Percentiles rank a stretch among this genome's conserved stretches.
Conservation (phyloP, 2,888 invertebrate genomes). For the Steinernema carpocapsae region DNA sequence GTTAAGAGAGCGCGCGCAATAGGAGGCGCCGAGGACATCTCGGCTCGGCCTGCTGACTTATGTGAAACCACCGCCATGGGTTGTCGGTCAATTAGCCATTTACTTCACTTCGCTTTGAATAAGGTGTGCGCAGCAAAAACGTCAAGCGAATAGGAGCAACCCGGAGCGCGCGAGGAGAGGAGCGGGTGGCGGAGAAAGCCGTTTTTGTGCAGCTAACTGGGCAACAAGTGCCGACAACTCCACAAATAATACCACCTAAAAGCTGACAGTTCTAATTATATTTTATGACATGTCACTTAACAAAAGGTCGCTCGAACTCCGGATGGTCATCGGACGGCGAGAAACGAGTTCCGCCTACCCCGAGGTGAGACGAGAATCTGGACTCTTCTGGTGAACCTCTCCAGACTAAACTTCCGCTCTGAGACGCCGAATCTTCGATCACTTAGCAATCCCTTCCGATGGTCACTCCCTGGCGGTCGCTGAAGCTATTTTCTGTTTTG, state of each 20-base stretch:
- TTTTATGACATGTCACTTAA: conserved; percentile 25
- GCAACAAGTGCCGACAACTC: conserved; percentile 14
- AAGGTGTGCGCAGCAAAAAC: conserved; percentile 23
- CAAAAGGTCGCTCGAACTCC: conserved; percentile 6
- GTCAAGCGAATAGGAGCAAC: neutral
- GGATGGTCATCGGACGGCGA: no score
- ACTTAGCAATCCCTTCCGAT: neutral
- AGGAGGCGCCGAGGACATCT: neutral
- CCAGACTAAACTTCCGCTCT: no score
- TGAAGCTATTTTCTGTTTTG: neutral
- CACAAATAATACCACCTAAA: conserved; percentile 16
- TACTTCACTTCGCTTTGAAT: conserved; percentile 14
- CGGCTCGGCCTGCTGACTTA: neutral
- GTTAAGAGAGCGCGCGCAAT: neutral
- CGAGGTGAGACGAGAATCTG: no score
- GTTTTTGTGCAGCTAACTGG: neutral
- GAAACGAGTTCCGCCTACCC: no score
- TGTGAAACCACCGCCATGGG: conserved; percentile 23
- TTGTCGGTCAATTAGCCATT: conserved; percentile 29
- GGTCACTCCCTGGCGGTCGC: neutral
- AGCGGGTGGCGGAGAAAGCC: neutral
- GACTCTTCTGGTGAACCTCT: no score
- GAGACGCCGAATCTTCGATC: neutral
- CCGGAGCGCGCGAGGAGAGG: neutral
- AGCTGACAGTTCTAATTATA: conserved; percentile 16